Percentiles rank a stretch among this genome's conserved stretches.
Evolutionary conservation across 2,888 invertebrate genomes (phyloP).

Genomic region (Stomorhina lunata): DNA sequence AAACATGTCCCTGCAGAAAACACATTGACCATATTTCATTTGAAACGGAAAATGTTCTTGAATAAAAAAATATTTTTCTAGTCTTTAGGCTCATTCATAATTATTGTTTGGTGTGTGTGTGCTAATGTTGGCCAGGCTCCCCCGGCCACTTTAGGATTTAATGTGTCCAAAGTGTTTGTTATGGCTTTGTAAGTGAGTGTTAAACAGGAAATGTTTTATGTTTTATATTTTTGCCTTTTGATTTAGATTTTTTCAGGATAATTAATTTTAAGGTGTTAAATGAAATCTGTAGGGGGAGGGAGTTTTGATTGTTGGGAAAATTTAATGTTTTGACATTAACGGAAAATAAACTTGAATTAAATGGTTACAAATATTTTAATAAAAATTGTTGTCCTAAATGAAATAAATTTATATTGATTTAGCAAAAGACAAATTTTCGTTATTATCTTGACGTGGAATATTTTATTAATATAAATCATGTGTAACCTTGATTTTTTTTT

Average conservation of each 20-base stretch:
- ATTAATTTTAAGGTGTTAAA: background rate
- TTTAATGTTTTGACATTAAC: background rate
- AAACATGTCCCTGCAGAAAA: background rate
- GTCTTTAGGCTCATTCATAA: background rate
- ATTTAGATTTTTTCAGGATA: background rate
- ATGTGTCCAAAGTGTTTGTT: constrained; percentile 39
- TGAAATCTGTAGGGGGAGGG: background rate
- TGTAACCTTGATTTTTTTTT: background rate
- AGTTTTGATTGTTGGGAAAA: background rate
- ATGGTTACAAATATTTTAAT: too few relatives aligned
- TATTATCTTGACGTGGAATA: background rate
- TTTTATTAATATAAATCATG: constrained; percentile 23
- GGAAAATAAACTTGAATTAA: too few relatives aligned
- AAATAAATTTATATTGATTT: too few relatives aligned
- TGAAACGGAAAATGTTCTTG: background rate
- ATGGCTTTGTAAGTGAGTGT: constrained; percentile 46
- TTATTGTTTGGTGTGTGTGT: constrained; percentile 10
- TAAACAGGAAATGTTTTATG: constrained; percentile 52
- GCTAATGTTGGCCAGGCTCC: background rate
- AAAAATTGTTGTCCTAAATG: too few relatives aligned
- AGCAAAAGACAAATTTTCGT: too few relatives aligned
- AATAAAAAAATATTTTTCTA: constrained; percentile 10
- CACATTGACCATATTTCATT: constrained; percentile 33
- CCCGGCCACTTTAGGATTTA: constrained; percentile 4
- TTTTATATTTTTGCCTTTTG: background rate